Evolutionary conservation across 1,140 invertebrate genomes (phyloP), one percentile per base, ranked within the genome.

Genomic region (Cryptotermes secundus): DNA sequence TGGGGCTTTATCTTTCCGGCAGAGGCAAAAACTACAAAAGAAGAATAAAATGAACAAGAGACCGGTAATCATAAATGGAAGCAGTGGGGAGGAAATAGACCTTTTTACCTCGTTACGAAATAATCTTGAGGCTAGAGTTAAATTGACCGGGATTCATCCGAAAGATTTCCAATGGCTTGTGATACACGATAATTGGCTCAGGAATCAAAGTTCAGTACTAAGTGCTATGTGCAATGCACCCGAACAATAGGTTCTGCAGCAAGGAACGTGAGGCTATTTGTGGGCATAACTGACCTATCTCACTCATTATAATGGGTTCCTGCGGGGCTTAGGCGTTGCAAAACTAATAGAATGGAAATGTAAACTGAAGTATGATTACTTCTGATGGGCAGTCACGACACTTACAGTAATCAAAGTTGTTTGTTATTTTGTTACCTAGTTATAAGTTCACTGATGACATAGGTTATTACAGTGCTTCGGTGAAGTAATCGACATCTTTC

Each of bases 231-330:
- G 26, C 59, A 1, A n/a, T 72, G n/a, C n/a, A 9, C 2, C 59
- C n/a, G 59, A 31, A 72, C 59, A 72, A 31, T 72, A 4, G 59
- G 3, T n/a, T 31, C 59, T 72, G n/a, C 14, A 31, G n/a, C 59
- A 10, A 59, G 19, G 6, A 59, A 59, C 53, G 53, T 59, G 53
- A 59, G 53, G 19, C 53, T 72, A 72, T 31, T 72, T 72, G 59
- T n/a, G 59, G n/a, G 59, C 26, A 72, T 72, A 72, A 72, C 26
- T 72, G 59, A 72, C 59, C 59, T 72, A 72, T 72, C 26, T 72
- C 26, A 31, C 26, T 2, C 59, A n/a, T 65, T 72, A 72, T n/a
- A 6, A 31, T 6, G n/a, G 26, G n/a, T 6, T 31, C 26, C 59
- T 12, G 3, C 14, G 16, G 16, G n/a, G 59, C 6, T 31, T 31